phyloP scores from a whole-genome alignment of 1,140 invertebrate genomes.

The Pseudobourletiella spinata region DNA sequence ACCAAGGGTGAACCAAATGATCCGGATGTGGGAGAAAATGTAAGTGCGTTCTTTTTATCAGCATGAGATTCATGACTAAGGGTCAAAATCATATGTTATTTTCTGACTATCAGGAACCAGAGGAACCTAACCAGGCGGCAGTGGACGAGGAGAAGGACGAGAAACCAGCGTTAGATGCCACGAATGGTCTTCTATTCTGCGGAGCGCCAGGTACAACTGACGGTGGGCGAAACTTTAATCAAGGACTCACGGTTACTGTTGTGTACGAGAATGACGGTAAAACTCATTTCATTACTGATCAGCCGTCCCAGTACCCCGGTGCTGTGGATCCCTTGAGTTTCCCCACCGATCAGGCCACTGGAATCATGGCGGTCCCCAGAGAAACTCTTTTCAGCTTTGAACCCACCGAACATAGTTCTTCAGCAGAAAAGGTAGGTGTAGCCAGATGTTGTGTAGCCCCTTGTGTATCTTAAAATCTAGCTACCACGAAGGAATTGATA shows the following conservation, averaged over 20 bases:
- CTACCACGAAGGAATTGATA: too few relatives aligned
- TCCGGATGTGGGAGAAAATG: too few relatives aligned
- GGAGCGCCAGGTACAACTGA: neutral
- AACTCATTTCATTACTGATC: conserved; percentile 3
- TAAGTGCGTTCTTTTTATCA: too few relatives aligned
- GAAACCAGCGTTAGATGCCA: neutral
- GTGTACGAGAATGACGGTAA: conserved; percentile 4
- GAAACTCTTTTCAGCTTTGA: neutral
- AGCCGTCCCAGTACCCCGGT: neutral
- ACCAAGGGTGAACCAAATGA: neutral
- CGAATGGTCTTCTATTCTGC: neutral
- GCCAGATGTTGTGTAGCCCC: too few relatives aligned
- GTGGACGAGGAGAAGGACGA: neutral
- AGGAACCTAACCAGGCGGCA: too few relatives aligned
- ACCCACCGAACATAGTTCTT: neutral
- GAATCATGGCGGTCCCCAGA: neutral
- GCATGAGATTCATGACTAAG: too few relatives aligned
- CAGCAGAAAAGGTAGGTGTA: neutral
- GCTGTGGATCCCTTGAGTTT: neutral
- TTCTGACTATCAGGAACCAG: neutral
- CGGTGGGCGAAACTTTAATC: neutral
- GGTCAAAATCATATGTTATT: too few relatives aligned
- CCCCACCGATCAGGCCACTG: neutral
- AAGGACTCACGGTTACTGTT: neutral
- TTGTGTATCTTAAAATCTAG: too few relatives aligned